Conservation (phyloP, 1,140 invertebrate genomes). For the Chrysomallon squamiferum region DNA sequence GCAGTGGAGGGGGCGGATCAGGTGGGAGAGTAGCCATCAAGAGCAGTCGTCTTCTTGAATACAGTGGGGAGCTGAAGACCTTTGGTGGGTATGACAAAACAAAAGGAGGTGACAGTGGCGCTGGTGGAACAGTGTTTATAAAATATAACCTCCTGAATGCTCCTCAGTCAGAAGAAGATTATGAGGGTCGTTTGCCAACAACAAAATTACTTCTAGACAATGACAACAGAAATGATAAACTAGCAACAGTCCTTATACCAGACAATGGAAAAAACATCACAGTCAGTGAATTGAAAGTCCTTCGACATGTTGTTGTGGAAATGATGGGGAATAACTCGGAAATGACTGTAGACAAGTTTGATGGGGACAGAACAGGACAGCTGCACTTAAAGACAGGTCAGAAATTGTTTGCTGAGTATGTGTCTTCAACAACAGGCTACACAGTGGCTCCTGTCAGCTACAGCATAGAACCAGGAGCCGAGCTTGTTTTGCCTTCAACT, state of each 20-base stretch:
- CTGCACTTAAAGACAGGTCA: slow-evolving; percentile 39
- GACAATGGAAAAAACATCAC: slow-evolving; percentile 20
- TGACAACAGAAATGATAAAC: slow-evolving; percentile 42
- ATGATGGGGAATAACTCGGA: slow-evolving; percentile 34
- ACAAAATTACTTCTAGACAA: slow-evolving; percentile 44
- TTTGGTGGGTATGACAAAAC: slow-evolving; percentile 38
- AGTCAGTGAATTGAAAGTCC: slow-evolving; percentile 41
- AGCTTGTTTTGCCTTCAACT: slow-evolving; percentile 44
- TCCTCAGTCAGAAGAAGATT: slow-evolving; percentile 26
- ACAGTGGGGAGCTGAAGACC: slow-evolving; percentile 32
- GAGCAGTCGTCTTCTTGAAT: slow-evolving; percentile 38
- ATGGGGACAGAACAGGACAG: slow-evolving; percentile 46
- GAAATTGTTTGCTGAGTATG: slow-evolving; percentile 42
- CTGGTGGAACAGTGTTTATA: slow-evolving; percentile 38
- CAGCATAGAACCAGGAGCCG: slow-evolving; percentile 33
- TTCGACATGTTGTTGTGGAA: slow-evolving; percentile 41
- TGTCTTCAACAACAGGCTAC: slow-evolving; percentile 44
- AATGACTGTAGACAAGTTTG: slow-evolving; percentile 47
- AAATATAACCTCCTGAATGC: slow-evolving; percentile 33
- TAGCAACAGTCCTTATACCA: slow-evolving; percentile 39
- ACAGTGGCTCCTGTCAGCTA: slow-evolving; percentile 54
- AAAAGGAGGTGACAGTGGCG: slow-evolving; percentile 30
- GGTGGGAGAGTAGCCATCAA: slow-evolving; percentile 46
- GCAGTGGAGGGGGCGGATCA: slow-evolving; percentile 36
- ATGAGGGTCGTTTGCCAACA: slow-evolving; percentile 22